Evolutionary conservation across 1,140 invertebrate genomes (phyloP), one percentile per base, ranked within the genome.

Genomic region (Drosophila bocqueti): DNA sequence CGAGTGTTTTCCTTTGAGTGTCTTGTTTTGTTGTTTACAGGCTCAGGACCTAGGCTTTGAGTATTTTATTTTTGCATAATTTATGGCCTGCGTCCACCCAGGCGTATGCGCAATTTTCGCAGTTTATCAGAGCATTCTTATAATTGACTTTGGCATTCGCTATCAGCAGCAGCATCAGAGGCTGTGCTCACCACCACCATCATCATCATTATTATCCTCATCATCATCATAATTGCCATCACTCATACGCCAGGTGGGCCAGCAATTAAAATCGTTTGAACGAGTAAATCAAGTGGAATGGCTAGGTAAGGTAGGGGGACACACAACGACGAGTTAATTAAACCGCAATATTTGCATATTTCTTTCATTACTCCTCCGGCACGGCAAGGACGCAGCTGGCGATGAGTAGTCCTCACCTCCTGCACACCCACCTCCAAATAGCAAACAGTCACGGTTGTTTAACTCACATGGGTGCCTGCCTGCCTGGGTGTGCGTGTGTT

Each of bases 291-390:
- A 69, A 52, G 21, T 4, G 36, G 36, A 57, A 62, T 42, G 58
- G 29, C 40, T 9, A 31, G 64, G 15, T 15, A 31, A 29, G 29
- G 4, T 4, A 18, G 18, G n/a, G 18, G 45, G 24, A 29, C 47
- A 61, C 50, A 57, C 58, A 63, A 62, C 63, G 74, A 68, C 78
- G 75, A 89, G 69, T 89, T 89, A 89, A 89, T 89, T 89, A 89
- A 89, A 89, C 85, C 85, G 85, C 84, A 78, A 89, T 89, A 89
- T 89, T 89, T 84, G 78, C 84, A 89, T 90, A 89, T 79, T 90
- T 80, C 80, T 58, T 71, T 79, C 85, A 89, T 71, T 74, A 61
- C 57, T 72, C 47, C 60, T 43, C 36, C 81, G 76, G 38, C 71
- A 24, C 24, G n/a, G 31, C 42, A 49, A 36, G 24, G 63, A 52